Base-by-base conservation (phyloP, 1,140 invertebrate genomes). In the Lordiphosa collinella region DNA sequence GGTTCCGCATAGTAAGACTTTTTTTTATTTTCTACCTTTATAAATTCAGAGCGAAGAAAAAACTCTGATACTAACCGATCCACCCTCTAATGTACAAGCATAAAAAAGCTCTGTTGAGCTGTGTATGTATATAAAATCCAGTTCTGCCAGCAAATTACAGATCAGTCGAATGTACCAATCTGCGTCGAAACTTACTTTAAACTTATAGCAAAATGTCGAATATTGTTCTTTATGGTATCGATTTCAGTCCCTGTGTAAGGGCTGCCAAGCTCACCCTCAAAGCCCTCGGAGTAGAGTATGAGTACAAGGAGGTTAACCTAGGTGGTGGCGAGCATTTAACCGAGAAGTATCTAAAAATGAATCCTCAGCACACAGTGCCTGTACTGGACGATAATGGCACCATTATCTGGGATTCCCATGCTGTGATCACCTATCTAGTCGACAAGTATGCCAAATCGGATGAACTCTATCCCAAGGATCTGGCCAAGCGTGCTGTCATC, bases 311-410 rank as follows among this genome's bases (percentile, higher is more conserved):
- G 4, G 89, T 92, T 0, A 91, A 94, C 78, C 79, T 95, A 0
- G 70, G 91, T 58, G 86, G 89, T 0, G 90, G 91, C 0, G 93
- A 94, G 46, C 91, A 94, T 48, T 75, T 92, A 11, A 92, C 90
- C 31, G 92, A 93, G 13, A 92, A 95, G 74, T 95, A 51, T 18
- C 41, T 58, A 0, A 70, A 87, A 63, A 88, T 82, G 44, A 89
- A 89, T 59, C 89, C 89, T 0, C 61, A 76, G 47, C 87, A 89
- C 31, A 89, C 87, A 0, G 65, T 89, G 1, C 89, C 89, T 0
- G 59, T 69, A 2, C 51, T 88, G 16, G 49, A 63, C 6, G 82
- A 89, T 41, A 49, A 74, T 35, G 85, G 48, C 0, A 35, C 57
- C 5, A 22, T 35, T 25, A 54, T 88, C 7, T 75, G 58, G 55